Conservation (phyloP, 2,888 invertebrate genomes). For the Drosophila kambysellisi region DNA sequence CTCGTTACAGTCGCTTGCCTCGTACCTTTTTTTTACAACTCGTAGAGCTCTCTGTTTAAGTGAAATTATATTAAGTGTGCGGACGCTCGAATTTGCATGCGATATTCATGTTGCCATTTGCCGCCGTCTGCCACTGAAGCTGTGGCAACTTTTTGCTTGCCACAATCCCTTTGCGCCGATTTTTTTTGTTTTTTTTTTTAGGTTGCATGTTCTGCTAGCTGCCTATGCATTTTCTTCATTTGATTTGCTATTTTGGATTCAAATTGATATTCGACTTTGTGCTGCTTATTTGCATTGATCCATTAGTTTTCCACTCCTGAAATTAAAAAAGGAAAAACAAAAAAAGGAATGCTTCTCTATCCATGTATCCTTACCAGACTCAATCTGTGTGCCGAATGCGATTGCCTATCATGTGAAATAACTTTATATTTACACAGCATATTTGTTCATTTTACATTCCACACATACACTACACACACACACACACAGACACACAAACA, state of each 20-base stretch:
- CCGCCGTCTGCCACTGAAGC: constrained; percentile 1
- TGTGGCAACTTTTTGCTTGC: constrained; percentile 23
- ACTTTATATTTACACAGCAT: constrained; percentile 31
- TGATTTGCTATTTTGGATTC: constrained; percentile 32
- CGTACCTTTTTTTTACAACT: neutral
- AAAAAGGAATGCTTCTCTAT: neutral
- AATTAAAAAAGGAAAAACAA: neutral
- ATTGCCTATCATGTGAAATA: constrained; percentile 5
- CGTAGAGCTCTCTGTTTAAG: constrained; percentile 64
- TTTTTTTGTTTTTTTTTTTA: constrained; percentile 2
- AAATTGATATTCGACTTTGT: constrained; percentile 24
- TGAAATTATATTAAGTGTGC: constrained; percentile 81
- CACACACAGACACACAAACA: constrained; percentile 6
- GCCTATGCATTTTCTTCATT: constrained; percentile 45
- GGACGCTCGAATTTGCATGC: constrained; percentile 76
- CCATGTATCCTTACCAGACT: neutral
- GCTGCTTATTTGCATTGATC: constrained; percentile 26
- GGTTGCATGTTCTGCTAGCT: neutral
- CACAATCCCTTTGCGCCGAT: constrained; percentile 25
- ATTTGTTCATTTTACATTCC: constrained; percentile 35
- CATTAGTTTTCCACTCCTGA: constrained; percentile 3
- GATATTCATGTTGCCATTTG: constrained; percentile 55
- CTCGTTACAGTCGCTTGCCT: neutral
- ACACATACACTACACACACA: constrained; percentile 9
- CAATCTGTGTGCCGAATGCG: neutral